A percentile compares a stretch with the other conserved stretches of the same genome.
phyloP scores from a whole-genome alignment of 2,888 invertebrate genomes.

The Rhopalosiphum nymphaeae region DNA sequence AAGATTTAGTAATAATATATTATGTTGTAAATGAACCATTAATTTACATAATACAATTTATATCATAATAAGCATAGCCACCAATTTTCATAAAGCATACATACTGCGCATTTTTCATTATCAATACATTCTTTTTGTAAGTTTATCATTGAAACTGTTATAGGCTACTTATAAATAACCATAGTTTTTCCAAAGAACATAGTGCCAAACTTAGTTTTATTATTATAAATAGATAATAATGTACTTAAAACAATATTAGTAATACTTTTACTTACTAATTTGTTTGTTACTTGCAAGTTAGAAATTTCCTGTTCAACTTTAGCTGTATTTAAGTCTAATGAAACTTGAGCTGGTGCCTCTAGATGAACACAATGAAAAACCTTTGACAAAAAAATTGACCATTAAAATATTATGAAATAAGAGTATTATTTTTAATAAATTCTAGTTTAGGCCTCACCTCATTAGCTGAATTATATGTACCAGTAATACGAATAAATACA shows the following conservation, averaged over 20 bases:
- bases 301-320: constrained; percentile 36
- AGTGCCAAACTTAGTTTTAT: background rate
- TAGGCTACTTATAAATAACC: background rate
- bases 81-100: background rate
- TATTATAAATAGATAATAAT: background rate
- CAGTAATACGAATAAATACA: constrained; percentile 94
- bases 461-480: constrained; percentile 97
- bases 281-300: constrained; percentile 38
- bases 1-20: background rate
- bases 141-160: background rate
- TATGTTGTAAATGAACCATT: background rate
- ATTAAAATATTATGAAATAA: constrained; percentile 28
- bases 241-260: background rate
- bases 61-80: background rate
- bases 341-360: constrained; percentile 87
- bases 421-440: background rate
- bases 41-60: background rate
- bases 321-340: background rate
- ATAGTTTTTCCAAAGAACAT: background rate
- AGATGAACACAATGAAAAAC: constrained; percentile 98
- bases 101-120: background rate
- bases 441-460: constrained; percentile 76
- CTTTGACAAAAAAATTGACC: constrained; percentile 71
- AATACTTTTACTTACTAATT: constrained; percentile 29
- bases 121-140: background rate